Base-by-base conservation (phyloP, 1,140 invertebrate species). In the Armadillidium nasatum region DNA sequence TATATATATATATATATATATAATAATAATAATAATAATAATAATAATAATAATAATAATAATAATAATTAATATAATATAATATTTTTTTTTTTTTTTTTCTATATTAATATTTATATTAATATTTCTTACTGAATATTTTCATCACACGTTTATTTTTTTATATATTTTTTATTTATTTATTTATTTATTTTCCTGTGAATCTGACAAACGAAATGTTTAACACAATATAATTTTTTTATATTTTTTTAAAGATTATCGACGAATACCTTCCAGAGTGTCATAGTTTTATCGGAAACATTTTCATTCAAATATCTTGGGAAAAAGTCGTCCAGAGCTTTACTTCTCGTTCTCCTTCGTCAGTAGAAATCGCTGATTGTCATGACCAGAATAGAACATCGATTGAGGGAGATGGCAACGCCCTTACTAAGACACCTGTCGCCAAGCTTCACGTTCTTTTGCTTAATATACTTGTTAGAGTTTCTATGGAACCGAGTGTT, bases 401-500 rank as follows among this genome's bases (percentile, higher is more conserved):
- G n/a, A n/a, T 11, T n/a, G 23, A 71, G 33, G 43, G 21, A 10
- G n/a, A 23, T 19, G n/a, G 4, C 19, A 71, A 44, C 44, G n/a
- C n/a, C 21, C 9, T 71, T 33, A 22, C 15, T 71, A 0, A 3
- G 2, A 7, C 21, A 19, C 11, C 44, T 15, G 81, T 83, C 71
- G 81, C 83, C 0, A 85, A 86, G 74, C 85, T 88, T 70, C 87
- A 89, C 70, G 82, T 87, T 33, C 87, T 87, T 79, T 83, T 91
- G 9, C 85, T 93, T 21, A 88, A 88, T 82, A 84, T 92, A 9
- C 85, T 91, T 54, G 87, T 92, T 0, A 91, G 91, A 82, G 83
- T 92, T 10, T 88, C 89, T 0, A 91, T 89, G 78, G 91, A 92
- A 82, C 90, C 90, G 0, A 90, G 89, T 83, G 88, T 91, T 19